Evolutionary conservation across 1,140 invertebrate species (phyloP).

Genomic region (Zaprionus vittiger): DNA sequence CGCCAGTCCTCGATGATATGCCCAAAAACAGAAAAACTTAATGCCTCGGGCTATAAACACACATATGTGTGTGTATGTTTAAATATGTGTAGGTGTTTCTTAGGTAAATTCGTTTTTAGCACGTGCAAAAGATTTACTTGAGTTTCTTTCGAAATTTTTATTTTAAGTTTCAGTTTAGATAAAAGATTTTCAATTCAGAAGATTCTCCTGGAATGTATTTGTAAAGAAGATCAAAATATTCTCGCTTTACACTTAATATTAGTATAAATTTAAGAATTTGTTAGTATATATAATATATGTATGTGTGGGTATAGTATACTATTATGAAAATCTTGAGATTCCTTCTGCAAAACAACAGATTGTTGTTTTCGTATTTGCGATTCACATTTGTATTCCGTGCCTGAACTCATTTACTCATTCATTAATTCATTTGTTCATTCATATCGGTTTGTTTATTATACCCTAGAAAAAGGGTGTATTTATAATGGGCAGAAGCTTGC

Average conservation of each 20-base stretch:
- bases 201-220: too few species aligned
- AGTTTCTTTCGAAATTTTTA: neutral
- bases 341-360: neutral
- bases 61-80: neutral
- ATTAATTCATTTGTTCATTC: constrained; percentile 74
- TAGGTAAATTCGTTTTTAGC: neutral
- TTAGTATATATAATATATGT: too few species aligned
- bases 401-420: constrained; percentile 49
- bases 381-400: constrained; percentile 37
- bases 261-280: too few species aligned
- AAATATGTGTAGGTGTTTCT: neutral
- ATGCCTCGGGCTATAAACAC: neutral
- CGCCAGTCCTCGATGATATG: constrained; percentile 4
- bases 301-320: neutral
- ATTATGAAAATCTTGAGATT: neutral
- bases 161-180: too few species aligned
- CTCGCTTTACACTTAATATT: too few species aligned
- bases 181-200: too few species aligned
- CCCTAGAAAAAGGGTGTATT: neutral
- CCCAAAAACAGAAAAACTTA: constrained; percentile 28
- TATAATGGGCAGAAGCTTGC: neutral
- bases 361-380: constrained; percentile 19
- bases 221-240: too few species aligned
- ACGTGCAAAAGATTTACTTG: constrained; percentile 6
- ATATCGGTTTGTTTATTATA: constrained; percentile 58